phyloP scores from a whole-genome alignment of 2,797 vertebrate species.

The Pelochelys cantorii region DNA sequence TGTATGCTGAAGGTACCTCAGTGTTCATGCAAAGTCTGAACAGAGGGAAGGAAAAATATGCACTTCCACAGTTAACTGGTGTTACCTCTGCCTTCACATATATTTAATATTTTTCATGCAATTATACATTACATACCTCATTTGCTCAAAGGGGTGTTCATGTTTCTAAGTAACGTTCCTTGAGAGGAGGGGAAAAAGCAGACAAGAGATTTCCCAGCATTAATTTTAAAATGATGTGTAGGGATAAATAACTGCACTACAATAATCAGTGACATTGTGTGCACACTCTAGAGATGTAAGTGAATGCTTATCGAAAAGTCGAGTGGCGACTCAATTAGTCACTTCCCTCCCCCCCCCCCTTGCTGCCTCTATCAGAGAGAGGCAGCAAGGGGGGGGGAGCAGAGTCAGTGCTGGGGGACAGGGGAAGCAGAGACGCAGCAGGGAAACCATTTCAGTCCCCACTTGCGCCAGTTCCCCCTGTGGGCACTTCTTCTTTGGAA shows the following conservation, averaged over 20 bases:
- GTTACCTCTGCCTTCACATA: not conserved
- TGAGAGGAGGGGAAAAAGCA: not conserved
- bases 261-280: not conserved
- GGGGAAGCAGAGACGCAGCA: too few species aligned
- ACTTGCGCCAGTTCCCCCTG: too few species aligned
- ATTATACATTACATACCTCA: not conserved
- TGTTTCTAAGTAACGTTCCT: not conserved
- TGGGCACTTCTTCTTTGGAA: too few species aligned
- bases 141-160: not conserved
- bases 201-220: not conserved
- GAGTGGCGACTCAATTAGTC: too few species aligned
- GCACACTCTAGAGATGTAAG: too few species aligned
- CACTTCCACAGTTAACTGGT: not conserved
- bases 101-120: not conserved
- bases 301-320: too few species aligned
- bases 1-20: not conserved
- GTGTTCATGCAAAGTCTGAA: not conserved
- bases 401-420: too few species aligned
- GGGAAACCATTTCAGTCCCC: too few species aligned
- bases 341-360: too few species aligned
- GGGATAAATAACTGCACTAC: not conserved
- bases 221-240: not conserved
- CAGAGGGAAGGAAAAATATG: not conserved
- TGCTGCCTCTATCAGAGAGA: too few species aligned
- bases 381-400: too few species aligned